A percentile compares a stretch with the other conserved stretches of the same genome.
phyloP scores from a whole-genome alignment of 2,113 vertebrate genomes.

The Lucifuga dentata region DNA sequence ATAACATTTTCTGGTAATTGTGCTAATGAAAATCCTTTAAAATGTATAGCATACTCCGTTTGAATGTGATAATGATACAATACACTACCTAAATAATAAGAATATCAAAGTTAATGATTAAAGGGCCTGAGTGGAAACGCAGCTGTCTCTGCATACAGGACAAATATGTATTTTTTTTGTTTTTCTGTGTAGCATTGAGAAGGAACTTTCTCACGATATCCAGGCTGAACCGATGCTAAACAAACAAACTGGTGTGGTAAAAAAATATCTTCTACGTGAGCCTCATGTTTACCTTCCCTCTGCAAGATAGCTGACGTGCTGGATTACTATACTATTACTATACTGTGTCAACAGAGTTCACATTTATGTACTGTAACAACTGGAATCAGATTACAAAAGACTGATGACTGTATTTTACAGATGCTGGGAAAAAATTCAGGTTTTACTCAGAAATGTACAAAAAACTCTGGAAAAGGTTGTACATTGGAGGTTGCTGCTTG shows the following conservation, averaged over 20 bases:
- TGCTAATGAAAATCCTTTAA: too few species aligned
- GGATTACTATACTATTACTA: neutral
- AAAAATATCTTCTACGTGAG: conserved; percentile 54
- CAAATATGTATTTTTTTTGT: conserved; percentile 6
- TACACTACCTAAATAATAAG: too few species aligned
- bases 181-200: conserved; percentile 10
- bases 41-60: too few species aligned
- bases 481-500: too few species aligned
- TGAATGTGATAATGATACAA: too few species aligned
- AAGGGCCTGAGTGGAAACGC: neutral
- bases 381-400: neutral
- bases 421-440: too few species aligned
- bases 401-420: conserved; percentile 3
- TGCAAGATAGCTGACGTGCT: conserved; percentile 12
- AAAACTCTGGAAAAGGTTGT: too few species aligned
- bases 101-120: too few species aligned
- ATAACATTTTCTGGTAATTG: too few species aligned
- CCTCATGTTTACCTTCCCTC: conserved; percentile 35
- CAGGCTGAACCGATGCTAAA: conserved; percentile 28
- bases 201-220: conserved; percentile 49
- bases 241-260: conserved; percentile 61
- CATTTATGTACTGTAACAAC: neutral
- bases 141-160: neutral
- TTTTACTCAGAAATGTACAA: too few species aligned
- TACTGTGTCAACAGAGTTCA: neutral